Base-by-base conservation (phyloP, 2,797 vertebrate species). In the Sylvia borin region DNA sequence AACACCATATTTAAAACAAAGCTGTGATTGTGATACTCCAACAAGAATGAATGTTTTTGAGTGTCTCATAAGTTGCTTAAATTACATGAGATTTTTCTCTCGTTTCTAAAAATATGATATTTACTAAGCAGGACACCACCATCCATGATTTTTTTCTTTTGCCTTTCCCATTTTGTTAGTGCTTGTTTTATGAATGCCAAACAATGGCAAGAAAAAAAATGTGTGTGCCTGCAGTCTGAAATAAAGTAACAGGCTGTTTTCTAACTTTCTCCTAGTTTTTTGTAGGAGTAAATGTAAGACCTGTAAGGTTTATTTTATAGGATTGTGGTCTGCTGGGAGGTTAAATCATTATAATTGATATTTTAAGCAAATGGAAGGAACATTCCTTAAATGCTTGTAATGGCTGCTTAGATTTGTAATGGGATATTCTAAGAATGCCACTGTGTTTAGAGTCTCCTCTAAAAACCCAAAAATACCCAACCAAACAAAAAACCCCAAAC, bases 311-410 rank as follows among this genome's bases (percentile, higher is more conserved):
- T 97, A 64, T 96, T 97, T 98, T 94, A 92, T 96, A 96, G 91
- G 89, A 97, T 96, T 97, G 92, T 96, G 77, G 94, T 95, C 89
- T 96, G 96, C 86, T 97, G 97, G 90, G 97, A 97, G 95, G 96
- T 92, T 96, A 96, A 97, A 96, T 95, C 94, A 84, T 92, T 93
- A 85, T 85, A 91, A 92, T 81, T 97, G 73, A 90, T 94, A 92
- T 93, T 92, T 67, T 92, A 94, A 96, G 83, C 90, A 92, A 98
- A 96, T 96, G 94, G 97, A 97, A 95, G 85, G 95, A 96, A 77
- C 97, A 98, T 99, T 98, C 98, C 97, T 98, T 73, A 98, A 97
- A 98, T 98, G 86, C 88, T 97, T 98, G 91, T 96, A 88, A 98
- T 99, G 89, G 90, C 97, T 98, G 89, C 92, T 92, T 77, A 94